These are phyloP conservation scores for Amorpha juglandis DNA, from an alignment of 2,888 invertebrate genomes.

Conservation along the genomic window DNA sequence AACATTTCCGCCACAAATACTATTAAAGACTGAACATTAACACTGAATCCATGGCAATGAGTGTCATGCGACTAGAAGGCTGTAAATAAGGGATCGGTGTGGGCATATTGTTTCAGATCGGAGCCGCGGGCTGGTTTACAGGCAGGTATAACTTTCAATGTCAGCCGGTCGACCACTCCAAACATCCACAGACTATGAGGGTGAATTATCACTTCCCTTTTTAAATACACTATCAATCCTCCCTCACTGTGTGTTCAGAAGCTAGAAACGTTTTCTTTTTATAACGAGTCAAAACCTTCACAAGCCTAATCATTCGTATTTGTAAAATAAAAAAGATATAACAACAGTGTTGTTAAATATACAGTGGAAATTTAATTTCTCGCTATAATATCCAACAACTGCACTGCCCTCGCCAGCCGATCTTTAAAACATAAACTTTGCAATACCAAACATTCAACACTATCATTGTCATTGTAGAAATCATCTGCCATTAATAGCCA, in stretches of 20 bases:
- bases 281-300: neutral
- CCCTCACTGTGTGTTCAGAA: conserved; percentile 21
- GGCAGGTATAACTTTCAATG: conserved; percentile 97
- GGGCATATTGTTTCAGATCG: conserved; percentile 90
- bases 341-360: too few relatives aligned
- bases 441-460: conserved; percentile 16
- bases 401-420: conserved; percentile 18
- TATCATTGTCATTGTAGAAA: conserved; percentile 15
- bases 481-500: neutral
- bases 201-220: conserved; percentile 86
- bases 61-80: conserved; percentile 27
- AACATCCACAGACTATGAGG: conserved; percentile 94
- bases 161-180: conserved; percentile 98
- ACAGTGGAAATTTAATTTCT: neutral
- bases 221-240: conserved; percentile 22
- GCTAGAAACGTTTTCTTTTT: conserved; percentile 10
- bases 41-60: neutral
- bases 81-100: conserved; percentile 70
- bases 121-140: conserved; percentile 96
- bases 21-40: neutral
- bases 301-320: neutral
- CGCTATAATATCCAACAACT: neutral
- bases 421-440: conserved; percentile 2
- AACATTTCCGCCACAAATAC: conserved; percentile 7
- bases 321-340: neutral